Base-by-base conservation (phyloP, 1,140 invertebrate genomes). In the Anastrepha ludens region DNA sequence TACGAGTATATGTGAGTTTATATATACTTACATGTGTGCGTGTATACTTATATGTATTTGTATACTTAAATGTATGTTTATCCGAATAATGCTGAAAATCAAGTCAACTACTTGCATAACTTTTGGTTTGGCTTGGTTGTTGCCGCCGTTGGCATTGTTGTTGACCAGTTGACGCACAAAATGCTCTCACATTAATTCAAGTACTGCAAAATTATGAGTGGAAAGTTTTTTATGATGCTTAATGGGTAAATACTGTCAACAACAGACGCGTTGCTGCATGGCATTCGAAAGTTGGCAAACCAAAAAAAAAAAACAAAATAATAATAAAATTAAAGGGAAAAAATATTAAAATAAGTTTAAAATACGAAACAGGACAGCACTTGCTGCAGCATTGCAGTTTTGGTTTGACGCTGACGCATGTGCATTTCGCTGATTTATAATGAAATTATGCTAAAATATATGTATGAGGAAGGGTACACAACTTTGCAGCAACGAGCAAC, bases 351-450 rank as follows among this genome's bases (percentile, higher is more conserved):
- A 44, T 74, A 15, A 17, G 47, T 20, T 81, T 81, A 20, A 20
- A 81, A 81, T 55, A 55, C 50, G 50, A 11, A 6, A 3, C 6
- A 55, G 50, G 50, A 55, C 50, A 55, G 11, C 50, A 55, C n/a
- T 20, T 58, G 74, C 47, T 58, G 74, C 7, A 81, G 74, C 74
- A 29, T 8, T 81, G 74, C 47, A 29, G n/a, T 55, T 81, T 81
- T 41, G 44, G 74, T 81, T 81, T 81, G 74, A 81, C n/a, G 74
- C 74, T 81, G 47, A 81, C 74, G 74, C 74, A 81, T 81, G 47
- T 81, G 74, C 74, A 81, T 81, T 81, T 81, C 47, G 74, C n/a
- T 81, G 74, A 81, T 58, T 81, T 81, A 81, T 81, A 81, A 81
- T 81, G 17, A 81, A 81, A 81, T 81, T 81, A 81, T 81, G 74